Base-by-base conservation (phyloP, 2,113 vertebrate genomes). In the Neopipo cinnamomea region DNA sequence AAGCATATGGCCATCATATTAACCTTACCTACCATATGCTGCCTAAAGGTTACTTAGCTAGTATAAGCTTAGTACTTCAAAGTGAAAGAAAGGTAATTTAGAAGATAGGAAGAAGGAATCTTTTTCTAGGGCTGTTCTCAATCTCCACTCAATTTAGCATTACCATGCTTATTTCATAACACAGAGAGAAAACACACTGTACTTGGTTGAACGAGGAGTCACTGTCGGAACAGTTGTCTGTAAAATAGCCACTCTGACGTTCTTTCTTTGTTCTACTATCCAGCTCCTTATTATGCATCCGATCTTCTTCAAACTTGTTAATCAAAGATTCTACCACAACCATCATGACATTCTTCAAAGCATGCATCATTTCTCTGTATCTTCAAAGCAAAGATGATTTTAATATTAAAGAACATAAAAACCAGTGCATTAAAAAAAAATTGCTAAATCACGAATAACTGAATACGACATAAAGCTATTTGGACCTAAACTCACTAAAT, bases 151-250 rank as follows among this genome's bases (percentile, higher is more conserved):
- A 39, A 8, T 67, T 86, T 35, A 67, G 16, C 21, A 84, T 33
- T 33, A 33, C 13, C 21, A 49, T 9, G 24, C 24, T 49, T 44
- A 89, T 85, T 86, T 89, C 2, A 7, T 46, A 88, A 92, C 10
- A 83, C 0, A 93, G 65, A 93, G 20, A 63, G 15, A 89, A 90
- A 95, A 70, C 2, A 20, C 68, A 72, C 12, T 88, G 53, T 75
- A 99, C 99, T 98, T 99, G 99, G 95, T 98, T 99, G 88, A 99
- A 99, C 1, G 99, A 99, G 3, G 99, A 99, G 95, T 99, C 99
- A n/a, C 99, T 99, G 94, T 99, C 99, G 16, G 99, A 99, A 97
- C 98, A 99, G 97, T 99, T 99, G 97, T 99, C 99, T 3, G 96
- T 97, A 81, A 97, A 99, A 63, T 93, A 98, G 93, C 97, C 98